These are phyloP conservation scores for Melieria crassipennis DNA, from an alignment of 2,888 invertebrate species.

Conservation along the genomic window DNA sequence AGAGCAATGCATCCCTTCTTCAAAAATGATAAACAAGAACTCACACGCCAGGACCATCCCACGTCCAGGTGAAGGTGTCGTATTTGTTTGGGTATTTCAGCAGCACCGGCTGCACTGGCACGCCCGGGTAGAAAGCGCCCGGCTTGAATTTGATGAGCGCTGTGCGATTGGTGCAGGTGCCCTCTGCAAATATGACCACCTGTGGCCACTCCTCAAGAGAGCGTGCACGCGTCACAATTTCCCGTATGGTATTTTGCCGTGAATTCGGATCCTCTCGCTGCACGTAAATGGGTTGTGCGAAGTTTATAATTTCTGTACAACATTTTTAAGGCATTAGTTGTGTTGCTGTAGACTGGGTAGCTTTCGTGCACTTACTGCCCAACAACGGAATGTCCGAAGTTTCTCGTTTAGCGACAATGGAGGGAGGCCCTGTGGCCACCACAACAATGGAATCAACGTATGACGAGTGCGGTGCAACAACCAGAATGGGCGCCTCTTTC, in stretches of 20 bases:
- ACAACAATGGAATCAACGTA: constrained; percentile 90
- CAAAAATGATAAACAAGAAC: constrained; percentile 61
- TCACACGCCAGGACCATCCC: constrained; percentile 95
- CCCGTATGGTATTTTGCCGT: constrained; percentile 87
- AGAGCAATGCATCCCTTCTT: background rate
- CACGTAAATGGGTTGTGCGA: constrained; percentile 95
- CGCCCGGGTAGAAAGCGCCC: constrained; percentile 95
- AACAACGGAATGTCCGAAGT: constrained; percentile 84
- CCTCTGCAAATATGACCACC: constrained; percentile 95
- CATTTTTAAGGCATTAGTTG: background rate
- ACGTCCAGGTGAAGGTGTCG: constrained; percentile 93
- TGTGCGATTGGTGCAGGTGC: constrained; percentile 94
- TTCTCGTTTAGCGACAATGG: constrained; percentile 90
- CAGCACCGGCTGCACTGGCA: constrained; percentile 94
- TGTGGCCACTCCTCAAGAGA: constrained; percentile 89
- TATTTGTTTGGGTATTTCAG: constrained; percentile 89
- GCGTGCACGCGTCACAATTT: constrained; percentile 85
- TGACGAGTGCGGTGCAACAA: constrained; percentile 90
- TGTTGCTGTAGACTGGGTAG: background rate
- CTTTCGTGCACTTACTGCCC: constrained; percentile 78
- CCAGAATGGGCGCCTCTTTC: constrained; percentile 83
- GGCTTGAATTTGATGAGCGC: constrained; percentile 90
- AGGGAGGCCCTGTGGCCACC: constrained; percentile 83
- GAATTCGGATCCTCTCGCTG: constrained; percentile 94
- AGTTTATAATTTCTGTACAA: constrained; percentile 83